These are phyloP conservation scores for Sinosuthora webbiana DNA, from an alignment of 2,113 vertebrate species.

Conservation along the genomic window DNA sequence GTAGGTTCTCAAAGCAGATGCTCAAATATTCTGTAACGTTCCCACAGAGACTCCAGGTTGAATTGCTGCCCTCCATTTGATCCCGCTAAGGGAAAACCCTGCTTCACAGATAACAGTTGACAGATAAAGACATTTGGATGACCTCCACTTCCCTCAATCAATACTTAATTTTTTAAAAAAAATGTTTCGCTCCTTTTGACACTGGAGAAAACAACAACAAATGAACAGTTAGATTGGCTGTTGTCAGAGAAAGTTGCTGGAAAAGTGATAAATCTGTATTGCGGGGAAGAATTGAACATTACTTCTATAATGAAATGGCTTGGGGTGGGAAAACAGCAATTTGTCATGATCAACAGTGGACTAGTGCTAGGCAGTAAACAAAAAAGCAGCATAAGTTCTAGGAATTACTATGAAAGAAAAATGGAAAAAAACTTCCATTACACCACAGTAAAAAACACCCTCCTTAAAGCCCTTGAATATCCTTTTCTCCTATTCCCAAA, in stretches of 20 bases:
- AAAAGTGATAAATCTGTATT: neutral
- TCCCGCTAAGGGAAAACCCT: neutral
- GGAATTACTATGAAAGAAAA: neutral
- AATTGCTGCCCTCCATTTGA: neutral
- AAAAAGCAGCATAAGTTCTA: neutral
- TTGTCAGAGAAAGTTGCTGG: neutral
- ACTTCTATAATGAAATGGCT: neutral
- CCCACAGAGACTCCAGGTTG: neutral
- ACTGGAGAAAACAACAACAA: neutral
- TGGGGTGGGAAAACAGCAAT: neutral
- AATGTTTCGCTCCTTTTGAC: neutral
- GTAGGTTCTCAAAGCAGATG: slow-evolving; percentile 14
- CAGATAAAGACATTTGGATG: neutral
- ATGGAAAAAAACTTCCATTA: too few species aligned
- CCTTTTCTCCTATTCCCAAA: neutral
- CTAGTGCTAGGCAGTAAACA: neutral
- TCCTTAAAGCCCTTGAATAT: neutral
- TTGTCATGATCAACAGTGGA: neutral
- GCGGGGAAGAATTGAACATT: neutral
- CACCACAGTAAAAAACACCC: neutral
- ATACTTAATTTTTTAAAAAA: neutral
- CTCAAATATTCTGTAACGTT: neutral
- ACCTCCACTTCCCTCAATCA: neutral
- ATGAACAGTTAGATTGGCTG: neutral
- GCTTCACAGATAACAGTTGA: neutral